Evolutionary conservation across 2,113 vertebrate genomes (phyloP), one percentile per base, ranked within the genome.

Genomic region (Fregetta grallaria): DNA sequence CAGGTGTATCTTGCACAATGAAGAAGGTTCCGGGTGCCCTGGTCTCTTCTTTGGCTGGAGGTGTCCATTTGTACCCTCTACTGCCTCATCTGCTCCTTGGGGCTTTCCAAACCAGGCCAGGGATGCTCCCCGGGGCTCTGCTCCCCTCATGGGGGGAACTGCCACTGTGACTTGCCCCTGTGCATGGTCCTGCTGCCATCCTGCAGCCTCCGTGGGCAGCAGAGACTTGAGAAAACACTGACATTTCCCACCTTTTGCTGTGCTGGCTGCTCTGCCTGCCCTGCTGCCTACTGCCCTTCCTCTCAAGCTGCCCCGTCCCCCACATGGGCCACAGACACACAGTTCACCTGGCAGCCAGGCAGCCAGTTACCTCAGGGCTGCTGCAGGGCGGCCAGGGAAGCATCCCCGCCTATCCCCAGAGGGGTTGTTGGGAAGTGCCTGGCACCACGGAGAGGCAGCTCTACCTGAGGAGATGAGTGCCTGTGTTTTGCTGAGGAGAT

Each of bases 161-260:
- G 3, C 45, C 36, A 6, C 38, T 32, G 38, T 27, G 71, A 23
- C 40, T 22, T 42, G 58, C 17, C 40, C 25, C 34, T 15, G 1
- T 0, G 5, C 0, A 0, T 6, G 2, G 29, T 19, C 13, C 52
- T 56, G 55, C 34, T 0, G 0, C 78, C 55, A 45, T 50, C 50
- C 18, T 27, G 66, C 70, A 62, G 29, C 2, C 49, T 78, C 65
- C 3, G 4, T 40, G 36, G 40, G 61, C 65, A 70, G 40, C 59
- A 74, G 52, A 47, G 47, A 47, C 62, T 15, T 44, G 50, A 47
- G 4, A 27, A 70, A 56, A 58, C 8, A 7, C 16, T 9, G 21
- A 5, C 19, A 17, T 23, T 53, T 15, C 32, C 9, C 17, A n/a
- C 10, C 5, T 38, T 77, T 36, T 7, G 15, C 40, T 73, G 6